These are phyloP conservation scores for Sebastes trivittatus DNA, from an alignment of 2,797 vertebrate species.

Conservation along the genomic window DNA sequence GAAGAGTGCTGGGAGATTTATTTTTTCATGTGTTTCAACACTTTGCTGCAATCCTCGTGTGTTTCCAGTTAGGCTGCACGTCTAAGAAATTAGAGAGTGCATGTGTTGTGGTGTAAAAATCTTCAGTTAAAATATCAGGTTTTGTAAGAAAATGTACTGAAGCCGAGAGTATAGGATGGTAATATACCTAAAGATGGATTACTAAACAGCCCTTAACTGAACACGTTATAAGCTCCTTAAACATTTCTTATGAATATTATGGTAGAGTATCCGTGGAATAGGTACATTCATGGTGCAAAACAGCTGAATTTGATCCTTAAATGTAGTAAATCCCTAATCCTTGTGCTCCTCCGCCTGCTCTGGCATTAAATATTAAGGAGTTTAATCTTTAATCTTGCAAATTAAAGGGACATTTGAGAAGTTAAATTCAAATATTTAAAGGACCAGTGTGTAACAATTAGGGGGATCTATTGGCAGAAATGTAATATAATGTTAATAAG, in stretches of 20 bases:
- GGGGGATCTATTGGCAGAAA: no score
- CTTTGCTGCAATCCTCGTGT: conserved; percentile 19
- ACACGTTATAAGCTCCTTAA: background rate
- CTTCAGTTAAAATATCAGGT: background rate
- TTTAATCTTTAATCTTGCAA: background rate
- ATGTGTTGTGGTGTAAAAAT: background rate
- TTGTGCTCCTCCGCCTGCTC: background rate
- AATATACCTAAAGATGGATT: background rate
- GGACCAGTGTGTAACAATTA: background rate
- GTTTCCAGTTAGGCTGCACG: conserved; percentile 28
- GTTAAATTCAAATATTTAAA: background rate
- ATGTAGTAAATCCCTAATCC: background rate
- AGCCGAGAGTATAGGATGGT: background rate
- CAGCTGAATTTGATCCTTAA: background rate
- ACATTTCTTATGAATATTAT: background rate
- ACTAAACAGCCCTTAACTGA: background rate
- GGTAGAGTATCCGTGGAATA: background rate
- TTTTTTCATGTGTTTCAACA: conserved; percentile 27
- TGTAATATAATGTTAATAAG: no score
- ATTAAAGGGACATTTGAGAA: background rate
- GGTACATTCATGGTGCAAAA: background rate
- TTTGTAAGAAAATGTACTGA: conserved; percentile 2
- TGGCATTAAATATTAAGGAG: background rate
- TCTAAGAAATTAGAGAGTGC: conserved; percentile 7
- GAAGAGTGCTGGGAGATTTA: background rate